Base-by-base conservation (phyloP, 2,797 vertebrate species). In the Myiothlypis coronata region DNA sequence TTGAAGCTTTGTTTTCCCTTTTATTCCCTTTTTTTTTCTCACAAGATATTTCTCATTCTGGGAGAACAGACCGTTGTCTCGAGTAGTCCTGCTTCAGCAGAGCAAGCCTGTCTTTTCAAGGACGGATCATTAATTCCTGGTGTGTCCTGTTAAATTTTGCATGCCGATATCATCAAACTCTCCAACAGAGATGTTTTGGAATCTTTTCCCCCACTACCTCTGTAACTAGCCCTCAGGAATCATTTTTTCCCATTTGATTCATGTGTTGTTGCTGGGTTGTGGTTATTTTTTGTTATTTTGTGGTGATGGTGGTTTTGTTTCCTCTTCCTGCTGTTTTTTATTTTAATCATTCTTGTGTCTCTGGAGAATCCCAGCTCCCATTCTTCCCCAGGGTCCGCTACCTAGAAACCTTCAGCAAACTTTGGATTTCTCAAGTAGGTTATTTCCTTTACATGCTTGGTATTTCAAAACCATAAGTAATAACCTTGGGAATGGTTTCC, bases 121-220 rank as follows among this genome's bases (percentile, higher is more conserved):
- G 94, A 86, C 87, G 91, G 63, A 46, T 60, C 82, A 91, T 92
- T 97, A 93, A 82, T 81, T 92, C 79, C 74, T 91, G 35, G 55
- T 81, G 43, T 78, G 56, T 65, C 47, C 69, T 94, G 61, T 63
- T 90, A 90, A 92, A 94, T 96, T 95, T 92, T 93, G 87, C 59
- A 74, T 79, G 89, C 59, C 3, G 2, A n/a, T 75, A 43, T 81
- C 89, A 88, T 72, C 0, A 0, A 83, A 64, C 43, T 50, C 61
- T 78, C 61, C 71, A 68, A 68, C n/a, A 81, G 72, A 81, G 32
- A 44, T 60, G n/a, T 83, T 91, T 81, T 69, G 37, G 52, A 71
- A 63, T 59, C 43, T 55, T 89, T 75, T 81, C 69, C 80, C 82
- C 39, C 61, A 0, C 61, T 55, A 43, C n/a, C 11, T 88, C 46